Percentiles rank a stretch among this genome's conserved stretches.
Evolutionary conservation across 2,888 invertebrate species (phyloP).

Genomic region (Parthenolecanium corni): DNA sequence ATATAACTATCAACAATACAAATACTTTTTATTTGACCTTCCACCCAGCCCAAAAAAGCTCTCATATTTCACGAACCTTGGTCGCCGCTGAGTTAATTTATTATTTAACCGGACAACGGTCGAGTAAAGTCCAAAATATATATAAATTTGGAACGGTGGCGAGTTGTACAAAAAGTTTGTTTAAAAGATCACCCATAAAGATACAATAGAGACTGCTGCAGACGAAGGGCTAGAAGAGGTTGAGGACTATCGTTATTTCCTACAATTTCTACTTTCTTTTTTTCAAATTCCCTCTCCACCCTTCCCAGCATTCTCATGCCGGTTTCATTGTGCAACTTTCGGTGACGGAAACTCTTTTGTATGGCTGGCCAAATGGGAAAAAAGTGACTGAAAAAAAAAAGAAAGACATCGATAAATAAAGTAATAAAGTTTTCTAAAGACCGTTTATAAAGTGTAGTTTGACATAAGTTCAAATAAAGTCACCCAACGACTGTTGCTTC

Average conservation of each 20-base stretch:
- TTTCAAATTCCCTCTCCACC: not conserved
- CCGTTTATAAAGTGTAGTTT: slow-evolving; percentile 17
- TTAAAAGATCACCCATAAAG: slow-evolving; percentile 22
- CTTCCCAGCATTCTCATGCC: not conserved
- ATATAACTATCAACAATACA: too few species aligned
- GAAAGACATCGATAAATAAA: slow-evolving; percentile 16
- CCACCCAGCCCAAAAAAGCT: too few species aligned
- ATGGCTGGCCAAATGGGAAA: not conserved
- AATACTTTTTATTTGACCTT: too few species aligned
- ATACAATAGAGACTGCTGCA: slow-evolving; percentile 8
- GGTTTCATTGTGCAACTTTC: not conserved
- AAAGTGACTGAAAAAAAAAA: not conserved
- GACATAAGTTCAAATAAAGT: slow-evolving; percentile 11
- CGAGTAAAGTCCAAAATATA: not conserved
- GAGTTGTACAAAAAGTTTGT: slow-evolving; percentile 23
- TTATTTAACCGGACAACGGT: slow-evolving; percentile 3
- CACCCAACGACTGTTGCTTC: slow-evolving; percentile 5
- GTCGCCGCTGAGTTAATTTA: slow-evolving; percentile 7
- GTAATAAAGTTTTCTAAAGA: slow-evolving; percentile 16
- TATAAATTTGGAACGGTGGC: slow-evolving; percentile 20
- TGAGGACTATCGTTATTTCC: slow-evolving; percentile 19
- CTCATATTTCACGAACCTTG: too few species aligned
- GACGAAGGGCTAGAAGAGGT: not conserved
- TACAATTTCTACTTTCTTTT: not conserved
- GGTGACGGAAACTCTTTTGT: slow-evolving; percentile 16